These are phyloP conservation scores for Fratercula arctica DNA, from an alignment of 2,797 vertebrate species.

Conservation along the genomic window DNA sequence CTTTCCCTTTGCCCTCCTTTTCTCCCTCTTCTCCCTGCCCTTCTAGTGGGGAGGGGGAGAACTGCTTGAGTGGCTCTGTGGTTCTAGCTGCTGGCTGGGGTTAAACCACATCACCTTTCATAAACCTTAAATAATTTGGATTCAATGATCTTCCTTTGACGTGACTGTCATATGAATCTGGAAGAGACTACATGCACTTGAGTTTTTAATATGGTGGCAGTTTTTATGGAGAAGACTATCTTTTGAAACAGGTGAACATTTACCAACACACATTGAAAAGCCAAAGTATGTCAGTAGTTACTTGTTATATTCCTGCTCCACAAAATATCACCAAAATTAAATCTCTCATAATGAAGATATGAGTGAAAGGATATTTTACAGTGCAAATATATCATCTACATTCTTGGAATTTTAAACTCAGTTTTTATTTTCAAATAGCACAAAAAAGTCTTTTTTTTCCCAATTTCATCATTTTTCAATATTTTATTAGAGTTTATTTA, in stretches of 20 bases:
- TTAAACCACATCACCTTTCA: neutral
- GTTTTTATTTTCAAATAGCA: neutral
- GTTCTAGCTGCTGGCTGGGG: too few species aligned
- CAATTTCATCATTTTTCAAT: neutral
- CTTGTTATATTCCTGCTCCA: neutral
- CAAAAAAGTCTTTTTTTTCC: neutral
- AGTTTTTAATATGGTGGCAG: neutral
- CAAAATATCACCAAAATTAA: neutral
- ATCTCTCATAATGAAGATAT: neutral
- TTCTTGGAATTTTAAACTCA: neutral
- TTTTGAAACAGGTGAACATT: neutral
- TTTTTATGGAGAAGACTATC: neutral
- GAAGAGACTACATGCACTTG: rapidly evolving
- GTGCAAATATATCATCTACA: neutral
- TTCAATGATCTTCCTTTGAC: neutral
- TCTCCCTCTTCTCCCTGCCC: too few species aligned
- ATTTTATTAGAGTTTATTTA: neutral
- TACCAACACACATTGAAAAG: neutral
- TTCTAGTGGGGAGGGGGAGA: too few species aligned
- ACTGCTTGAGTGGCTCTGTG: too few species aligned
- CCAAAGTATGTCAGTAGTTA: neutral
- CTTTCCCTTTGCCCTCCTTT: too few species aligned
- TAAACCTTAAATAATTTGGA: neutral
- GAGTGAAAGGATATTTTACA: neutral
- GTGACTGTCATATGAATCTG: neutral